Percentiles rank a stretch among this genome's conserved stretches.
Conservation (phyloP, 2,888 invertebrate species). For the Magallana nippona region DNA sequence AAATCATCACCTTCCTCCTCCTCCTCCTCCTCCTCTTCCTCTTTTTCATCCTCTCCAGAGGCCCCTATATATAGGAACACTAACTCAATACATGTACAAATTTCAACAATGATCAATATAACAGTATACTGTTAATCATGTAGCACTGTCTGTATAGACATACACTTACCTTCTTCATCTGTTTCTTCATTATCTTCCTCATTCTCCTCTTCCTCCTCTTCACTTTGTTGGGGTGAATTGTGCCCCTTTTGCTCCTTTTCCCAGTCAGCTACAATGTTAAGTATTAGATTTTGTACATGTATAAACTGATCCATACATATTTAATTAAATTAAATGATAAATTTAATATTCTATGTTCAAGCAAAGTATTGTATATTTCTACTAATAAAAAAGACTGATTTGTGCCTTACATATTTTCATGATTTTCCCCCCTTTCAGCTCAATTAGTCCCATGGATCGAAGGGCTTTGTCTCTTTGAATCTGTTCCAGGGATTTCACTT, state of each 20-base stretch:
- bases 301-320: neutral
- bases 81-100: neutral
- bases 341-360: no score
- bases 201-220: neutral
- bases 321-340: no score
- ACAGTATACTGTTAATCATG: neutral
- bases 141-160: neutral
- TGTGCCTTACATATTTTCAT: constrained; percentile 46
- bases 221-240: neutral
- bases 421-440: constrained; percentile 47
- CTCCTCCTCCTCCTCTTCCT: constrained; percentile 35
- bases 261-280: neutral
- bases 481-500: constrained; percentile 68
- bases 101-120: neutral
- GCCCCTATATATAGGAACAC: neutral
- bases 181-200: constrained; percentile 23
- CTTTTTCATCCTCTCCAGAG: constrained; percentile 28
- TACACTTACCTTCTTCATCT: neutral
- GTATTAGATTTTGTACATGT: neutral
- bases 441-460: constrained; percentile 53
- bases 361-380: no score
- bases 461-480: constrained; percentile 68
- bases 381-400: neutral
- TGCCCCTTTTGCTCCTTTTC: neutral
- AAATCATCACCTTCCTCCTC: constrained; percentile 39